Evolutionary conservation across 2,113 vertebrate species (phyloP), one percentile per base, ranked within the genome.

Genomic region (Anoplopoma fimbria): DNA sequence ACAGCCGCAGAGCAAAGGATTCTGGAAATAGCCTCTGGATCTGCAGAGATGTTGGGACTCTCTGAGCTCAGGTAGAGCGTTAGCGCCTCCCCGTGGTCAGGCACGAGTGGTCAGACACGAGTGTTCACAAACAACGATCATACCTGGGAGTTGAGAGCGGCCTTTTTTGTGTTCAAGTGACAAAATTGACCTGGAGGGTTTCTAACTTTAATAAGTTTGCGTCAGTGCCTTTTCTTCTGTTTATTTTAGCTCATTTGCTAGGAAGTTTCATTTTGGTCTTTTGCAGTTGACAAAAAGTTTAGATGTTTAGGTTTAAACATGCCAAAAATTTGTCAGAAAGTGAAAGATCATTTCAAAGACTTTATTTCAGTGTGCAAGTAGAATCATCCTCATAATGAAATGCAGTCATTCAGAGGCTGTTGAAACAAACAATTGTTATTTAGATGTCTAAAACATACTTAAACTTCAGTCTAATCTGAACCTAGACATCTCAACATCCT

Each of bases 1-100:
- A 93, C 94, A 94, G 93, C 91, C 85, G 88, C 74, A 61, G 80
- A 72, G 60, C 76, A 7, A 25, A 67, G 36, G 84, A 84, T 74
- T 67, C 89, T 87, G 79, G 89, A 94, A 93, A 95, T 90, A 94
- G 82, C 67, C 74, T 23, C 34, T 51, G 75, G 68, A 71, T 31
- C 45, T 45, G 29, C 75, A 36, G 25, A 2, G 36, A 57, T 1
- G 38, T 9, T 1, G 27, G 36, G 31, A 58, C 53, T 67, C 45
- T 65, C 10, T 19, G 57, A 1, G 65, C 15, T 83, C 65, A 45
- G 68, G 77, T 88, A 51, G 93, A 91, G 74, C 70, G 21, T 33
- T 36, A 88, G 91, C 84, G 81, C 95, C 94, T 65, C 90, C 93
- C 49, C 33, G 76, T 87, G 93, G 90, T 31, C 65, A 25, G 0